Evolutionary conservation across 2,113 vertebrate species (phyloP).

Genomic region (Galemys pyrenaicus): DNA sequence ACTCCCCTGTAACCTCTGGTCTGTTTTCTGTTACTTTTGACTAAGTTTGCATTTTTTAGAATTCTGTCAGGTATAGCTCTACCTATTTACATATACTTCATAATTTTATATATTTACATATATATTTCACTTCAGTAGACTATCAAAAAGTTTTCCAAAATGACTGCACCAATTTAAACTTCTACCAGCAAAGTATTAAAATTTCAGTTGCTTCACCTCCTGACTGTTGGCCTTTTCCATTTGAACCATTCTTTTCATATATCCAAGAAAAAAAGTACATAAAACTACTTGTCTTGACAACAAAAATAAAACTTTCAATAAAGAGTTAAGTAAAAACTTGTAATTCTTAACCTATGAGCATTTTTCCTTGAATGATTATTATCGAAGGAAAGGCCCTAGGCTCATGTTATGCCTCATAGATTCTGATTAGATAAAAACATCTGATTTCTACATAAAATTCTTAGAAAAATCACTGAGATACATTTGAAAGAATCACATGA

Average conservation of each 20-base stretch:
- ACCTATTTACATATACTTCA: too few relatives aligned
- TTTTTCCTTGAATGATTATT: conserved; percentile 30
- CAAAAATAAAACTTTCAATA: neutral
- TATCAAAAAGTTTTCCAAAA: neutral
- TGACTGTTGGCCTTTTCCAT: neutral
- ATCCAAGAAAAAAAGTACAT: neutral
- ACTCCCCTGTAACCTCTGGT: neutral
- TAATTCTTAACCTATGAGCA: neutral
- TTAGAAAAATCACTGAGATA: neutral
- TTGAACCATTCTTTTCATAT: neutral
- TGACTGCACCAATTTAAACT: neutral
- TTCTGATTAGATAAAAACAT: neutral
- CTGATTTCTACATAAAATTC: neutral
- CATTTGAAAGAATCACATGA: neutral
- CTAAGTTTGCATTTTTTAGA: neutral
- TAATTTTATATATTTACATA: too few relatives aligned
- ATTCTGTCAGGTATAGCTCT: neutral
- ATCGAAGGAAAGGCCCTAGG: neutral
- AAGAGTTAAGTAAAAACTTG: neutral
- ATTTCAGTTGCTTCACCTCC: neutral
- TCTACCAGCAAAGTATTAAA: neutral
- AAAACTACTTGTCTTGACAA: neutral
- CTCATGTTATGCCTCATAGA: neutral
- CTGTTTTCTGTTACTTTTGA: neutral
- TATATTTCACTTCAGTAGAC: neutral